Base-by-base conservation (phyloP, 2,113 vertebrate genomes). In the Toxotes chatareus region DNA sequence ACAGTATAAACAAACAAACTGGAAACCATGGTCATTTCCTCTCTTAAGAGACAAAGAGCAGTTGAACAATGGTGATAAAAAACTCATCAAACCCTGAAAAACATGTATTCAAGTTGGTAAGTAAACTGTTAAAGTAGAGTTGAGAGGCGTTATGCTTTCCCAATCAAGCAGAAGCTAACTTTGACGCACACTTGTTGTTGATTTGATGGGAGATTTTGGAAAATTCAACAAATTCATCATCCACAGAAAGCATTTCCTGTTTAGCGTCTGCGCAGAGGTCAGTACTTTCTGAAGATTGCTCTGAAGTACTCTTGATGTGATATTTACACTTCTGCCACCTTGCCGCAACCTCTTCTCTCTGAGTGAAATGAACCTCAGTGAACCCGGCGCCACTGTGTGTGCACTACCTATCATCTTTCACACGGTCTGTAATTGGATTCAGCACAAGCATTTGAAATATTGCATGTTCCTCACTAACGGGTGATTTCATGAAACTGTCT, bases 271-370 rank as follows among this genome's bases (percentile, higher is more conserved):
- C 14, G 40, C 49, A 56, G 44, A 62, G 47, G 75, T 82, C 49
- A 74, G 13, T 42, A 8, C 49, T 73, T 70, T 79, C 36, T 40
- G 44, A 49, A 40, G 42, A 74, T 27, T 67, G 56, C 73, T 62
- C 66, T 66, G 67, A 75, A 73, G 49, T 79, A 40, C 42, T 77
- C 49, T 55, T 7, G 12, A 21, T 31, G 46, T 66, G 74, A 88
- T 81, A 77, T 83, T 87, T 86, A 75, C 46, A 78, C 56, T 68
- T 75, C 40, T 38, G 13, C 55, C 62, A 64, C 62, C 14, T 23
- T 49, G 61, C 14, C 4, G 7, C 16, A 69, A 68, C 47, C 67
- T 79, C 59, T 4, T 65, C 67, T 59, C 19, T 23, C 67, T 23
- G 21, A 74, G 55, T 13, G n/a, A 83, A 68, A 83, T 70, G 63